Conservation (phyloP, 2,888 invertebrate genomes). For the Agrotis clavis region DNA sequence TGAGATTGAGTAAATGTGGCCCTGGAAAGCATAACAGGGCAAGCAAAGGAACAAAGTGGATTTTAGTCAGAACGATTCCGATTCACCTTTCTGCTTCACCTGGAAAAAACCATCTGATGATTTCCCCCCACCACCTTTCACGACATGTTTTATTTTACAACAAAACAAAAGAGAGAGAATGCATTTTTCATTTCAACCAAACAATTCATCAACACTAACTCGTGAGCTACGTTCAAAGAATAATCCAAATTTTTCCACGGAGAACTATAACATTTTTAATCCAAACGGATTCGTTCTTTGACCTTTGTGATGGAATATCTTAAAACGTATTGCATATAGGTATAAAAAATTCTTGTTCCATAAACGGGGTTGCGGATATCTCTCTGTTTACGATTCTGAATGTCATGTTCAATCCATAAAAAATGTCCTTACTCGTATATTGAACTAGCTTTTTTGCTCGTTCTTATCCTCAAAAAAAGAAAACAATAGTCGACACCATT, state of each 20-base stretch:
- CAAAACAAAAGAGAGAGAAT: neutral
- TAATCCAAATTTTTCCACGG: neutral
- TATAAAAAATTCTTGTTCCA: slow-evolving; percentile 38
- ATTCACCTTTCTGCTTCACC: no score
- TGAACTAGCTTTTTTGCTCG: slow-evolving; percentile 24
- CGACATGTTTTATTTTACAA: neutral
- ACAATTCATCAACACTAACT: neutral
- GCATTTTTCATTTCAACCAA: neutral
- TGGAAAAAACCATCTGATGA: no score
- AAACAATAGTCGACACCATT: slow-evolving; percentile 15
- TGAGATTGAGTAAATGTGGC: no score
- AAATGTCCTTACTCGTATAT: slow-evolving; percentile 6
- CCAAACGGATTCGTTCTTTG: slow-evolving; percentile 17
- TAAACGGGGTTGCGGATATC: slow-evolving; percentile 27
- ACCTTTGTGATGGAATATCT: slow-evolving; percentile 6
- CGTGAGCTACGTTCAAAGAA: neutral
- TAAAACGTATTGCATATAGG: neutral
- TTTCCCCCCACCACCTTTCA: no score
- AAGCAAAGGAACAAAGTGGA: no score
- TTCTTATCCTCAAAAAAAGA: slow-evolving; percentile 2
- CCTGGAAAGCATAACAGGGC: no score
- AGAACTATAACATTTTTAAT: slow-evolving; percentile 30
- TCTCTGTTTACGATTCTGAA: slow-evolving; percentile 45
- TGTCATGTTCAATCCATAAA: slow-evolving; percentile 46
- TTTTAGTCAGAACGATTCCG: no score